A percentile compares a stretch with the other conserved stretches of the same genome.
Evolutionary conservation across 2,888 invertebrate genomes (phyloP).

Genomic region (Xestia c-nigrum): DNA sequence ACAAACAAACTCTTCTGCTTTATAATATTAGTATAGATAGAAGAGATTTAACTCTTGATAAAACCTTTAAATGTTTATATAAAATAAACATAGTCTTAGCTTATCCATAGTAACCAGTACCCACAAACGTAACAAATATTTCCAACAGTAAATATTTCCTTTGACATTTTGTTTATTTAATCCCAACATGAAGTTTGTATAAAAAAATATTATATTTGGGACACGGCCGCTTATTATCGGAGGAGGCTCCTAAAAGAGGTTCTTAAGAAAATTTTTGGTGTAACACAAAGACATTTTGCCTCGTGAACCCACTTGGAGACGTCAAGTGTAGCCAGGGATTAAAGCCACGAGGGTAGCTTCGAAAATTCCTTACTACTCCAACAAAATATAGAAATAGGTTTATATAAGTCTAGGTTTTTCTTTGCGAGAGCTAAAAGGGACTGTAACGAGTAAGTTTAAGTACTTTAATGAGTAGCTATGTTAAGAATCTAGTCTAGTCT

Average conservation of each 20-base stretch:
- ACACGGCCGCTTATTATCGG: conserved; percentile 62
- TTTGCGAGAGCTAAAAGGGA: not conserved
- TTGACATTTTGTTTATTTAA: conserved; percentile 59
- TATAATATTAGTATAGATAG: no score
- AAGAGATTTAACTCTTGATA: not conserved
- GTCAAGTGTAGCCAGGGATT: conserved; percentile 65
- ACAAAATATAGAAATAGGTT: conserved; percentile 46
- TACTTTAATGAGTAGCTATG: not conserved
- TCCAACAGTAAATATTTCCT: conserved; percentile 46
- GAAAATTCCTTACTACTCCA: conserved; percentile 42
- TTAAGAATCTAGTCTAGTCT: not conserved
- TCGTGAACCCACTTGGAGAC: conserved; percentile 66
- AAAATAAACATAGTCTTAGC: conserved; percentile 12
- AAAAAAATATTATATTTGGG: conserved; percentile 54
- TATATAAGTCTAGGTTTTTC: not conserved
- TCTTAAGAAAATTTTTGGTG: conserved; percentile 62
- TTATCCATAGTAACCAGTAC: conserved; percentile 1
- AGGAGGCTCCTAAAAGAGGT: conserved; percentile 52
- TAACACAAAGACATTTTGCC: conserved; percentile 71
- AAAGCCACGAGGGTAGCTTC: conserved; percentile 59
- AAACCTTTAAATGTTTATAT: not conserved
- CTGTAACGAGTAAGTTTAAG: no score
- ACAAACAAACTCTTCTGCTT: no score
- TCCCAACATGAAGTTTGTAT: conserved; percentile 41
- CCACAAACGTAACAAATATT: conserved; percentile 23